Evolutionary conservation across 2,113 vertebrate genomes (phyloP), one percentile per base, ranked within the genome.

Genomic region (Dendropsophus ebraccatus): DNA sequence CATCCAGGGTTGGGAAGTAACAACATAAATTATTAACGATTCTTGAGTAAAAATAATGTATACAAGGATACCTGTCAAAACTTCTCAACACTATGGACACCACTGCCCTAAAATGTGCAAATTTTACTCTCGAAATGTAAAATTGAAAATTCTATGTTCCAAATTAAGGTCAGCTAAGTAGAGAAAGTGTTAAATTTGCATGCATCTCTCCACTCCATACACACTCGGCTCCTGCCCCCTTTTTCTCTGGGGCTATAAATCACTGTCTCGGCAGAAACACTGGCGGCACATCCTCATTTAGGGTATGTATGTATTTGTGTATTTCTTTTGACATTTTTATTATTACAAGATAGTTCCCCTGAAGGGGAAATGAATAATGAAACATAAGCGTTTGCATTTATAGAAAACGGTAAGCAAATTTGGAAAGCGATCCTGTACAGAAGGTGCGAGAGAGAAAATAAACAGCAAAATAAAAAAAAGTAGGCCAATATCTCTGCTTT

Each of bases 261-360:
- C 93, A 93, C 87, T 77, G 45, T 28, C 12, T 92, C 90, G 89
- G 77, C 88, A 89, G 65, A 88, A 88, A 92, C 88, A 90, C 89
- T 89, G 93, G 90, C 89, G 90, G 86, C 86, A 90, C 41, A 90
- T 91, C 90, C 92, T 94, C 88, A 85, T 93, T 92, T 92, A 78
- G 91, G 90, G 86, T 93, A 90, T 89, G 91, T 92, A 94, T 94
- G 93, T 93, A 92, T 91, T 87, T 30, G 89, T 87, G 91, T 90
- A 94, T 95, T 96, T 93, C 93, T 95, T 93, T 91, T 95, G 96
- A 95, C 94, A 89, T 91, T 93, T 95, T 96, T 95, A 95, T 96
- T 94, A 95, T 94, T 93, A 90, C 84, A 89, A 89, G 91, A 69
- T 90, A 87, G 89, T 91, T 92, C 89, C 90, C 92, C 90, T 92